These are phyloP conservation scores for Pygoscelis antarcticus DNA, from an alignment of 2,113 vertebrate species.

Conservation along the genomic window DNA sequence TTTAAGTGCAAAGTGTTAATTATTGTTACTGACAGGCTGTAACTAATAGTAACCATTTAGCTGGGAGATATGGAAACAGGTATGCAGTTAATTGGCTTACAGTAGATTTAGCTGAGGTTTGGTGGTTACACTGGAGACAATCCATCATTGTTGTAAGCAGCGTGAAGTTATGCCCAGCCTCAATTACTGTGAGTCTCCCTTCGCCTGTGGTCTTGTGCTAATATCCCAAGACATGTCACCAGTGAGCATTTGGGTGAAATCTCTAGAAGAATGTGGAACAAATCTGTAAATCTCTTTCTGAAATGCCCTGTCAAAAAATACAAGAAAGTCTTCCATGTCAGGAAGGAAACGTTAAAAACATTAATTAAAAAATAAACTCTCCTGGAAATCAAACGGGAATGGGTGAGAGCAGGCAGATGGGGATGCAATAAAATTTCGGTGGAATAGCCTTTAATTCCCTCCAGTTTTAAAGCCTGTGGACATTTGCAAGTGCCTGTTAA, in stretches of 20 bases:
- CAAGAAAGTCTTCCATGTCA: not conserved
- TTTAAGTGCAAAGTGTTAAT: conserved; percentile 10
- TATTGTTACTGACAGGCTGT: not conserved
- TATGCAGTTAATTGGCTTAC: conserved; percentile 54
- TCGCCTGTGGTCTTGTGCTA: not conserved
- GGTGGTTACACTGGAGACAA: conserved; percentile 30
- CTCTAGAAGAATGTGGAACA: conserved; percentile 40
- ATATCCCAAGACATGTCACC: not conserved
- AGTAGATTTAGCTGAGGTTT: conserved; percentile 58
- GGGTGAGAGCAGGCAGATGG: not conserved
- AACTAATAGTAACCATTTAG: conserved; percentile 50
- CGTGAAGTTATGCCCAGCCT: conserved; percentile 7
- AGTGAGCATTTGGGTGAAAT: conserved; percentile 21
- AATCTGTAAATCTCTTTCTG: conserved; percentile 36
- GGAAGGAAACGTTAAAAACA: conserved; percentile 9
- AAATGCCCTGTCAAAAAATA: not conserved
- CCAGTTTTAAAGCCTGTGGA: not conserved
- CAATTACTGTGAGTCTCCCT: not conserved
- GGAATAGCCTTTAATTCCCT: not conserved
- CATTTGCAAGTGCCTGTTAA: not conserved
- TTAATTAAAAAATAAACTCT: conserved; percentile 34
- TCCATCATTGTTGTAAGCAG: conserved; percentile 56
- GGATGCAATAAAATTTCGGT: not conserved
- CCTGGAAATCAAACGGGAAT: not conserved
- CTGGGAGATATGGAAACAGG: conserved; percentile 18